Base-by-base conservation (phyloP, 2,113 vertebrate genomes). In the Menidia beryllina region DNA sequence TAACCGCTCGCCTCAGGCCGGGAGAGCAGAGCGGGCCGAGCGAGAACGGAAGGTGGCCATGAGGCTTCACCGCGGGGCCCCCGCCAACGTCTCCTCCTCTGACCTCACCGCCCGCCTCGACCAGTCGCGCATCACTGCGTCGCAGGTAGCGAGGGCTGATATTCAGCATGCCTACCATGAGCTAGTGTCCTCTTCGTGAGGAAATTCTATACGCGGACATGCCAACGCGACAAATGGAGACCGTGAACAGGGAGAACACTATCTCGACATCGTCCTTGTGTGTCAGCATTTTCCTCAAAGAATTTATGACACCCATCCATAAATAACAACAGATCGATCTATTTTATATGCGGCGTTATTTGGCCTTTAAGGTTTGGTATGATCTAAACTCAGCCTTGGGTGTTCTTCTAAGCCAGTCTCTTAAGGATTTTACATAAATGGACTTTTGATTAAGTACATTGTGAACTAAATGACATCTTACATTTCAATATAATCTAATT, bases 31-130 rank as follows among this genome's bases (percentile, higher is more conserved):
- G n/a, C 95, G 97, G 79, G 97, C 96, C 14, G 97, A 99, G 93
- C 91, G 97, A 71, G 97, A 99, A 91, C 93, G 97, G 86, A 98
- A 98, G 92, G 97, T 99, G 89, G 97, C 96, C 89, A 96, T 99
- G 95, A 94, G 97, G 92, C 95, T 98, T 73, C 97, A 99, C 85
- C 92, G 97, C 55, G 97, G 97, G 2, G 96, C 97, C 12, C 97
- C 97, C 1, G 96, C 97, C 89, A 98, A 98, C 0, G 93, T 96
- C 84, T 97, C 97, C 24, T 97, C 97, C 10, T 97, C 96, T 57
- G 97, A 98, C 91, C 95, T 98, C 91, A 95, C 95, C 57, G 95
- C 96, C 54, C 93, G 93, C 93, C 91, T 92, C 4, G 93, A 93
- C 83, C 93, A 92, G 51, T 96, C 97, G 73, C 96, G 96, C 88